Evolutionary conservation across 2,797 vertebrate genomes (phyloP).

Genomic region (Forpus xanthops): DNA sequence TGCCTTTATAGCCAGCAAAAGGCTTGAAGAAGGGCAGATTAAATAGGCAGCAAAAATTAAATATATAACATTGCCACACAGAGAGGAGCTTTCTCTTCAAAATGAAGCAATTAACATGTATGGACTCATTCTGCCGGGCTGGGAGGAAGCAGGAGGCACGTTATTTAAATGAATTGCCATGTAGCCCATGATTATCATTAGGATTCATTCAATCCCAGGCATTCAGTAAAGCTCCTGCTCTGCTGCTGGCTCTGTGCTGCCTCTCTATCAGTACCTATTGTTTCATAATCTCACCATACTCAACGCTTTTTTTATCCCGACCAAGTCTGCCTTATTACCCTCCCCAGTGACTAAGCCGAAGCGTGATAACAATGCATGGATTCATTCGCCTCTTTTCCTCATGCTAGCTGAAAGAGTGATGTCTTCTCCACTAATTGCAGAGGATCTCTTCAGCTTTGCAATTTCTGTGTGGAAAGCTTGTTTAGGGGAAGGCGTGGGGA

Average conservation of each 20-base stretch:
- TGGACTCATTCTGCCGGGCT: not conserved
- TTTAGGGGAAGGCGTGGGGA: not conserved
- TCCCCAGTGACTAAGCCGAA: constrained; percentile 29
- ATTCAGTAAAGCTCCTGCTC: constrained; percentile 59
- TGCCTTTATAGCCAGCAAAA: constrained; percentile 20
- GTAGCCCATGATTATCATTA: constrained; percentile 60
- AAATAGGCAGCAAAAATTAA: constrained; percentile 37
- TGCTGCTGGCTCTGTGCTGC: constrained; percentile 29
- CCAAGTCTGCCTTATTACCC: constrained; percentile 48
- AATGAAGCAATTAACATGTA: constrained; percentile 24
- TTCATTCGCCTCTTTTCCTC: not conserved
- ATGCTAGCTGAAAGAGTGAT: constrained; percentile 45
- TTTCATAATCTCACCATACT: constrained; percentile 46
- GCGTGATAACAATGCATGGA: not conserved
- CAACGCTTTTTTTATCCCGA: constrained; percentile 56
- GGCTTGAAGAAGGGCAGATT: constrained; percentile 12
- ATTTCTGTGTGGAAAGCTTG: constrained; percentile 25
- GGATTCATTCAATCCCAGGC: constrained; percentile 54
- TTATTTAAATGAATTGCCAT: constrained; percentile 42
- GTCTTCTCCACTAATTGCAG: constrained; percentile 32
- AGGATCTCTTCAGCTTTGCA: constrained; percentile 17
- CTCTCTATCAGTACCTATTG: constrained; percentile 66
- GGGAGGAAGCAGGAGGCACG: constrained; percentile 41
- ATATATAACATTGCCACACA: not conserved
- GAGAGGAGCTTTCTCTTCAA: constrained; percentile 26